Evolutionary conservation across 2,113 vertebrate genomes (phyloP), one percentile per base, ranked within the genome.

Genomic region (Noturus placidus): DNA sequence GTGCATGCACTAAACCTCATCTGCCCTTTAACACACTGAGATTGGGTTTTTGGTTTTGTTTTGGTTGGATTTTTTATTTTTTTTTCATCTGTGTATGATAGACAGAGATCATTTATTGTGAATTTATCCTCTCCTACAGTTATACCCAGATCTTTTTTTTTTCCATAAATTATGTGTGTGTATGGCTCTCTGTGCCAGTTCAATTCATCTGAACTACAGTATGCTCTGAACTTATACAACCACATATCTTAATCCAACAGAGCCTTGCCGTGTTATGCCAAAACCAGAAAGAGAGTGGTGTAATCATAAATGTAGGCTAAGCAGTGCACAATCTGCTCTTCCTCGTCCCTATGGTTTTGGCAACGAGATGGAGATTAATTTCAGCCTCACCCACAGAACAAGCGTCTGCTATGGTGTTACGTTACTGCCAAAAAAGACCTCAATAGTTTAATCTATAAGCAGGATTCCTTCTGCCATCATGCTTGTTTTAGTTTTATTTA

Each of bases 221-320:
- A 82, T 61, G 56, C 56, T 61, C 56, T 61, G 33, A 82, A 82
- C 33, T 82, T 82, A 50, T 50, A 42, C 42, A 38, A 42, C 33
- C 22, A 72, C 72, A 65, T 86, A 63, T 77, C 30, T 46, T 50
- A 59, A 61, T 82, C 69, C 56, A 52, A 61, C 86, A 83, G 56
- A 77, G 86, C 54, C 61, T 25, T 57, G 22, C 61, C 85, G 52
- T 35, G n/a, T 54, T 67, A 89, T 42, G 80, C 85, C 25, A 57
- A 79, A 77, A 78, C 25, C 38, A 86, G 56, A 86, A 54, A 80
- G 14, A 87, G 81, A 77, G 46, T 67, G 81, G 27, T 83, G 70
- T 90, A 90, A 87, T 88, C 80, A 82, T 54, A 89, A 90, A 88
- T 81, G 57, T 87, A 87, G 83, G 85, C 83, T 89, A 88, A 86